These are phyloP conservation scores for Hanleya hanleyi DNA, from an alignment of 2,888 invertebrate genomes.

Conservation along the genomic window DNA sequence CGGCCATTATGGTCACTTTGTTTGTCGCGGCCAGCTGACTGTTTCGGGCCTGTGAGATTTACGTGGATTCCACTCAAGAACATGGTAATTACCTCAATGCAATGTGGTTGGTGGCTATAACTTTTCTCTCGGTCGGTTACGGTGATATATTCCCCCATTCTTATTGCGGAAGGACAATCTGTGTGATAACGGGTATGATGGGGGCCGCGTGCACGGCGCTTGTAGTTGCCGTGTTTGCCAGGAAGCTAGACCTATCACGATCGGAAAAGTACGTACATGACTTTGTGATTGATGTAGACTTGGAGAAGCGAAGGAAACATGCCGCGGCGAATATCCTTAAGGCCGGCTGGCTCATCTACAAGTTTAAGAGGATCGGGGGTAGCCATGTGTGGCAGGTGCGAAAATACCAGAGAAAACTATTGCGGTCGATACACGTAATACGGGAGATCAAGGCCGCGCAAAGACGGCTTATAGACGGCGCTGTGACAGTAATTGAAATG, in stretches of 20 bases:
- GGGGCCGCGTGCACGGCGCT: conserved; percentile 72
- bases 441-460: conserved; percentile 70
- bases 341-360: conserved; percentile 70
- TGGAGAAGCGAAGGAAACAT: conserved; percentile 65
- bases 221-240: conserved; percentile 70
- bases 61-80: conserved; percentile 47
- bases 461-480: conserved; percentile 59
- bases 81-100: conserved; percentile 69
- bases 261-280: conserved; percentile 73
- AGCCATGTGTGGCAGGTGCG: conserved; percentile 42
- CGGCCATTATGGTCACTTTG: conserved; percentile 60
- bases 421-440: conserved; percentile 69
- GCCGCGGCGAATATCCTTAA: conserved; percentile 70
- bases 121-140: conserved; percentile 73
- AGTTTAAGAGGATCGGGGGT: conserved; percentile 46
- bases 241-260: conserved; percentile 69
- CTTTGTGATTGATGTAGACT: conserved; percentile 71
- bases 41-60: conserved; percentile 70
- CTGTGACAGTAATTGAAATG: conserved; percentile 64
- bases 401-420: conserved; percentile 62
- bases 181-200: conserved; percentile 71
- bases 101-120: conserved; percentile 72
- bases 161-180: conserved; percentile 70
- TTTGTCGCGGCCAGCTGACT: conserved; percentile 70
- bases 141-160: conserved; percentile 72